phyloP scores from a whole-genome alignment of 2,888 invertebrate genomes.

The Smittia sp. region DNA sequence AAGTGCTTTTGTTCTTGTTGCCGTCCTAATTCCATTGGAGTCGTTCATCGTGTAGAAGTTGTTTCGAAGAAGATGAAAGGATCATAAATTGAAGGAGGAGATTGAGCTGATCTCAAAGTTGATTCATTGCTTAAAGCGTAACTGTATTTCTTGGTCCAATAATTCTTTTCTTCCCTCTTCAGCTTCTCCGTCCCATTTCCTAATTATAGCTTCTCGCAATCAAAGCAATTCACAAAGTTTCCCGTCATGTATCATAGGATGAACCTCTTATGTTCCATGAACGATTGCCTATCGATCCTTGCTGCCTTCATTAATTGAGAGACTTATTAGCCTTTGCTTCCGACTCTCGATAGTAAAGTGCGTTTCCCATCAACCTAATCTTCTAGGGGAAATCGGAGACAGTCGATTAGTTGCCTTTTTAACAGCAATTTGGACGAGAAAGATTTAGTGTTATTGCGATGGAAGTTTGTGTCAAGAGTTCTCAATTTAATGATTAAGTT shows the following conservation, averaged over 20 bases:
- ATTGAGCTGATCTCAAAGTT: too few relatives aligned
- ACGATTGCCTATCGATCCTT: constrained; percentile 2
- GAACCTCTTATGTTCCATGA: too few relatives aligned
- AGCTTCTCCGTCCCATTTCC: not conserved
- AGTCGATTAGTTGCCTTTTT: not conserved
- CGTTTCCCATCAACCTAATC: too few relatives aligned
- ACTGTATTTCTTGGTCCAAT: too few relatives aligned
- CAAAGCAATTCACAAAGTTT: constrained; percentile 5
- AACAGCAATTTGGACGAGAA: not conserved
- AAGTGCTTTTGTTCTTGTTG: not conserved
- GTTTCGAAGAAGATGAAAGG: not conserved
- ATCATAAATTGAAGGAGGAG: too few relatives aligned
- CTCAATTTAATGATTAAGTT: too few relatives aligned
- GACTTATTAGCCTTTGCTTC: not conserved
- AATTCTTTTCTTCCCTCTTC: not conserved
- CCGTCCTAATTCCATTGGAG: not conserved
- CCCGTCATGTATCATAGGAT: not conserved
- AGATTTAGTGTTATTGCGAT: not conserved
- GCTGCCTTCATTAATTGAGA: not conserved
- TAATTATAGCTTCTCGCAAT: not conserved
- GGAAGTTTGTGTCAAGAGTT: too few relatives aligned
- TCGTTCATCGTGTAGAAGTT: not conserved
- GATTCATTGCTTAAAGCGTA: too few relatives aligned
- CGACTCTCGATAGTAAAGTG: not conserved
- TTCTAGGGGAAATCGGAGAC: not conserved